Conservation (phyloP, 2,888 invertebrate genomes). For the Hypomecis punctinalis region DNA sequence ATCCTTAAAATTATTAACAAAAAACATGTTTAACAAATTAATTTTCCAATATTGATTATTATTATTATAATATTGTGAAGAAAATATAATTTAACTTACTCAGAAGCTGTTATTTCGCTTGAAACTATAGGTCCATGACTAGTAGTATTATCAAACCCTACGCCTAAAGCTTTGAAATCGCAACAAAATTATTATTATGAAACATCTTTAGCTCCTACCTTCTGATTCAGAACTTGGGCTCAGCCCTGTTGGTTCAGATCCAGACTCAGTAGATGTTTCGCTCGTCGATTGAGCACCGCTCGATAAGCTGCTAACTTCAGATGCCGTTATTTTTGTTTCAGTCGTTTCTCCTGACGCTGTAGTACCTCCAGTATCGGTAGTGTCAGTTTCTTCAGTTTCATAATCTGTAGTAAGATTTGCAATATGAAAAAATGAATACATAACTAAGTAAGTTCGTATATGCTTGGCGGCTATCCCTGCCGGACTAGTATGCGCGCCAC, state of each 20-base stretch:
- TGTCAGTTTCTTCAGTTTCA: neutral
- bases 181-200: too few relatives aligned
- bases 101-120: too few relatives aligned
- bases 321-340: conserved; percentile 19
- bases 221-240: conserved; percentile 29
- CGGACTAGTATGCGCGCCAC: too few relatives aligned
- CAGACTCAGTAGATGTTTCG: neutral
- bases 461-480: too few relatives aligned
- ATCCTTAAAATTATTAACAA: neutral
- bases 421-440: neutral
- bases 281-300: conserved; percentile 4
- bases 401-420: neutral
- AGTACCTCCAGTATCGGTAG: conserved; percentile 15
- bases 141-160: neutral
- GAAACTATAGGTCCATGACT: too few relatives aligned
- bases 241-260: conserved; percentile 13
- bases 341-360: conserved; percentile 3
- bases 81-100: too few relatives aligned
- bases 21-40: neutral
- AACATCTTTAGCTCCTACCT: neutral
- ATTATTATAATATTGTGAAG: too few relatives aligned
- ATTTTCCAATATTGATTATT: neutral
- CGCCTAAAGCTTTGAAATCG: too few relatives aligned
- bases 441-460: too few relatives aligned
- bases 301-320: conserved; percentile 1